Base-by-base conservation (phyloP, 1,140 invertebrate species). In the Scaptomyza pallida region DNA sequence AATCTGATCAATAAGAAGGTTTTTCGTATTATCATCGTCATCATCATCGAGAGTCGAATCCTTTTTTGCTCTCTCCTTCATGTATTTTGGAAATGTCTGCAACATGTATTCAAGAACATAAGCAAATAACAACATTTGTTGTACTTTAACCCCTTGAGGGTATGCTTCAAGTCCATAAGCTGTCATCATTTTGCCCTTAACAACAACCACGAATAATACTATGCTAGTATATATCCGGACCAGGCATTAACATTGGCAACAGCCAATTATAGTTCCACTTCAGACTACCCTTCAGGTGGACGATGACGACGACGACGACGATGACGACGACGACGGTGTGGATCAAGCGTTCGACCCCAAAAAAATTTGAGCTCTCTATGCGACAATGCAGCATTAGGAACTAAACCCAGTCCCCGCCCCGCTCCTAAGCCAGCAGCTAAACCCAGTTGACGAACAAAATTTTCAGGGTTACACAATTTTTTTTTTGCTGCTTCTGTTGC, bases 211-310 rank as follows among this genome's bases (percentile, higher is more conserved):
- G n/a, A n/a, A n/a, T n/a, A n/a, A 37, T 37, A 37, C 6, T 26
- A 26, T 26, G 6, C n/a, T 26, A 26, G 26, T 44, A 51, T 51
- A 56, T 63, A n/a, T 35, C 44, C n/a, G n/a, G 35, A 21, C 33
- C 43, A 17, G 60, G 67, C 60, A 70, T 70, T 70, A 70, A 70
- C 67, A 70, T 70, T 56, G 60, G 60, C 60, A 56, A 57, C 54
- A 72, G 63, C 55, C 69, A 72, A 72, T 72, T 72, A 72, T 67
- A 68, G 62, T 47, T 47, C 40, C 33, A 54, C 54, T 47, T 43
- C n/a, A 47, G n/a, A 12, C 33, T 37, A 43, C 47, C 69, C 68
- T 64, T 70, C 62, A 72, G 69, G 62, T 65, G 60, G 60, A 62
- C 64, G 33, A 30, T 5, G 23, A 26, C 26, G 8, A 30, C 26